phyloP scores from a whole-genome alignment of 2,113 vertebrate species.

The Rhegmatorhina hoffmannsi region DNA sequence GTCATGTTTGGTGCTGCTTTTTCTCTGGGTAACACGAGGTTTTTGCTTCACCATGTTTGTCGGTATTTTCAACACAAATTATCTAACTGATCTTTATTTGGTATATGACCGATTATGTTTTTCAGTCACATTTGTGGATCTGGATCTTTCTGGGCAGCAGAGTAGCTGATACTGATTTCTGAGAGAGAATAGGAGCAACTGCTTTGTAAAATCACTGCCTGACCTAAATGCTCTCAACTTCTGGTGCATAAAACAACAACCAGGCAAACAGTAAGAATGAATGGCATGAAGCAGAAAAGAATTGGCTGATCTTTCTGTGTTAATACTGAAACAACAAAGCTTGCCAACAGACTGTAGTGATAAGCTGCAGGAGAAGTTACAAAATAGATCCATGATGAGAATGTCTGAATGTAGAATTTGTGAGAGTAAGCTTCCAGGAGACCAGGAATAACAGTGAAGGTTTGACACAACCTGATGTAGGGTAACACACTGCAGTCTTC shows the following conservation, averaged over 20 bases:
- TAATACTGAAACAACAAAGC: slow-evolving; percentile 79
- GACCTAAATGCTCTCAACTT: slow-evolving; percentile 84
- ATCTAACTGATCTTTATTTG: slow-evolving; percentile 39
- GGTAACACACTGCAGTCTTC: slow-evolving; percentile 80
- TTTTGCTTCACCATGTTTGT: background rate
- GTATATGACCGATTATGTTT: slow-evolving; percentile 1
- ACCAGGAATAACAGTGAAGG: slow-evolving; percentile 82
- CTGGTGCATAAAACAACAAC: slow-evolving; percentile 77
- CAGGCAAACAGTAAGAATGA: slow-evolving; percentile 85
- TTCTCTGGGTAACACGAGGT: background rate
- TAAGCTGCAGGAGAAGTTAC: slow-evolving; percentile 83
- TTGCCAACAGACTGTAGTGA: slow-evolving; percentile 79
- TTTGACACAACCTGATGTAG: slow-evolving; percentile 76
- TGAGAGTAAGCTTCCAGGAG: slow-evolving; percentile 83
- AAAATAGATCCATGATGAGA: slow-evolving; percentile 80
- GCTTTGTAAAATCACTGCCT: slow-evolving; percentile 76
- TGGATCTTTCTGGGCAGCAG: background rate
- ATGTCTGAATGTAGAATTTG: slow-evolving; percentile 82
- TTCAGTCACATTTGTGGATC: background rate
- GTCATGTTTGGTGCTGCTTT: background rate
- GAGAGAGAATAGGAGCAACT: slow-evolving; percentile 22
- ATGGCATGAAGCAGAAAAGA: slow-evolving; percentile 85
- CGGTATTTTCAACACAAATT: background rate
- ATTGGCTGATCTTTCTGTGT: slow-evolving; percentile 86
- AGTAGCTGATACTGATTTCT: slow-evolving; percentile 20